phyloP scores from a whole-genome alignment of 2,888 invertebrate species.

The Brenthis hecate region DNA sequence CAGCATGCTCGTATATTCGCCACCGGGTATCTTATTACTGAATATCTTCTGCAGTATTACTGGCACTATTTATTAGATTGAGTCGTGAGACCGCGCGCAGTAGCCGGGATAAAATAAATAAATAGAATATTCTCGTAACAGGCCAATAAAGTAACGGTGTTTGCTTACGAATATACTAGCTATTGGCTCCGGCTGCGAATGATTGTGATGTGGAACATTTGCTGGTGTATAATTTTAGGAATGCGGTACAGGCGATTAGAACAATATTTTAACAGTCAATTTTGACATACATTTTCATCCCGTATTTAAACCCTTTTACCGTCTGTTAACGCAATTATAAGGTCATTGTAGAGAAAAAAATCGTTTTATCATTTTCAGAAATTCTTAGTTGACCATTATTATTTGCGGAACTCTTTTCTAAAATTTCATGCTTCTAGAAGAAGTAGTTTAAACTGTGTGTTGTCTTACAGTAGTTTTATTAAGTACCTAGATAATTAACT shows the following conservation, averaged over 20 bases:
- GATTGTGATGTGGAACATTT: conserved; percentile 13
- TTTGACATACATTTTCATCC: too few species aligned
- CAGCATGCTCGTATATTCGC: conserved; percentile 53
- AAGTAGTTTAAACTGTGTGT: too few species aligned
- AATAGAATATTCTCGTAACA: conserved; percentile 57
- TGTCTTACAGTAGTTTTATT: too few species aligned
- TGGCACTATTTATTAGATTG: conserved; percentile 78
- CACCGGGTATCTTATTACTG: conserved; percentile 74
- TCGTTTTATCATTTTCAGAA: too few species aligned
- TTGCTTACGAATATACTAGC: conserved; percentile 30
- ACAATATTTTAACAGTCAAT: too few species aligned
- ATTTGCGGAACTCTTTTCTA: too few species aligned
- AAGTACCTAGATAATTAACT: too few species aligned
- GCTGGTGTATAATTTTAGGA: not conserved
- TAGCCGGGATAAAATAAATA: conserved; percentile 71
- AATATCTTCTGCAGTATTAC: conserved; percentile 68
- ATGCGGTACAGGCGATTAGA: not conserved
- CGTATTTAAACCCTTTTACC: too few species aligned
- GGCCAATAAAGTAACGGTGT: conserved; percentile 55
- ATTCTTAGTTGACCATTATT: too few species aligned
- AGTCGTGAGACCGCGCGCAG: conserved; percentile 75
- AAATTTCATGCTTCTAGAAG: too few species aligned
- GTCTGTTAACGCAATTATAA: too few species aligned
- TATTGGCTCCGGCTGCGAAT: conserved; percentile 15
- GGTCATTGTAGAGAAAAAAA: too few species aligned